phyloP scores from a whole-genome alignment of 2,113 vertebrate species.

The Nibea albiflora region DNA sequence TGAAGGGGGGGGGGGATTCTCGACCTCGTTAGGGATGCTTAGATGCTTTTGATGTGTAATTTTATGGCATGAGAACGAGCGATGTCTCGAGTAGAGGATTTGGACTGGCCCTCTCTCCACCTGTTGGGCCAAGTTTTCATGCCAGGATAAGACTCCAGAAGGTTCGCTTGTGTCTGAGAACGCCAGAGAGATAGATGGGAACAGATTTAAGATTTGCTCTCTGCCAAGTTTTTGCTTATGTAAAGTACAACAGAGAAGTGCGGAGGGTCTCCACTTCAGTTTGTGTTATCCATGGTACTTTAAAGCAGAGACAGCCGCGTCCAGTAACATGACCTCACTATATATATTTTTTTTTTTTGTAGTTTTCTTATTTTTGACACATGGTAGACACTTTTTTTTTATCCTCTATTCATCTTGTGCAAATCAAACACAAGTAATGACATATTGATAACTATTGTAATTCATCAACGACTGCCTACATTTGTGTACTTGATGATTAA shows the following conservation, averaged over 20 bases:
- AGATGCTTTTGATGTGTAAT: conserved; percentile 83
- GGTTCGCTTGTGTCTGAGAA: conserved; percentile 38
- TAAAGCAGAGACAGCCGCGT: background rate
- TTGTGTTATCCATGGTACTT: background rate
- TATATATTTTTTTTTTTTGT: too few species aligned
- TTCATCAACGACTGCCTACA: background rate
- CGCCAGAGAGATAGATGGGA: conserved; percentile 51
- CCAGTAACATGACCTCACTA: background rate
- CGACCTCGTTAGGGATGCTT: conserved; percentile 79
- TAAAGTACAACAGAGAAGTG: conserved; percentile 19
- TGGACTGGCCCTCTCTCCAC: conserved; percentile 71
- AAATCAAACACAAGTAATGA: background rate
- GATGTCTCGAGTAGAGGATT: conserved; percentile 74
- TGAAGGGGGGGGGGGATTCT: conserved; percentile 56
- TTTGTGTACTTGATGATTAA: background rate
- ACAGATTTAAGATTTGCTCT: conserved; percentile 30
- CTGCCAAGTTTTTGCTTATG: conserved; percentile 46
- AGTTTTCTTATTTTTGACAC: background rate
- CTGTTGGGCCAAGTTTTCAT: conserved; percentile 68
- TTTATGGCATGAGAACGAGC: conserved; percentile 80
- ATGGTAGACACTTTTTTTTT: background rate
- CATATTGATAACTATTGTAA: background rate
- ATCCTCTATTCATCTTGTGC: background rate
- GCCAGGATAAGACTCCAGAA: conserved; percentile 67
- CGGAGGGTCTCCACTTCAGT: conserved; percentile 22